phyloP scores from a whole-genome alignment of 2,888 invertebrate genomes.

The Eupeodes latifasciatus region DNA sequence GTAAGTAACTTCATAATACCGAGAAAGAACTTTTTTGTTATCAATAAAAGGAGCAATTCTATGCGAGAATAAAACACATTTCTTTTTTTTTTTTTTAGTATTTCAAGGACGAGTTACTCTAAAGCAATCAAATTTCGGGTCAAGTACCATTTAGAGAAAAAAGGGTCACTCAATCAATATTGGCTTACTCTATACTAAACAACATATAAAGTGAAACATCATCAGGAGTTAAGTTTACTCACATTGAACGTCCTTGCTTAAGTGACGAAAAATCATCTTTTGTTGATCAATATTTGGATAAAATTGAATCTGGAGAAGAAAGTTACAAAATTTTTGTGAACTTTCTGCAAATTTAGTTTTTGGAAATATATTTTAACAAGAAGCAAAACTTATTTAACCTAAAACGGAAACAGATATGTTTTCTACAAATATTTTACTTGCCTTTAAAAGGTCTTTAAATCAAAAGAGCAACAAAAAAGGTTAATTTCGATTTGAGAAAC shows the following conservation, averaged over 20 bases:
- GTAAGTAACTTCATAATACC: background rate
- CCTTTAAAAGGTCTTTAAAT: background rate
- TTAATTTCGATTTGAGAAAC: background rate
- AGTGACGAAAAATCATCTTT: too few species aligned
- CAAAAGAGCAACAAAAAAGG: background rate
- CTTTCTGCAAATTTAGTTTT: too few species aligned
- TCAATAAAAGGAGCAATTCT: constrained; percentile 2
- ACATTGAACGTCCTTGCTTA: too few species aligned
- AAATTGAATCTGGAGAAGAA: too few species aligned
- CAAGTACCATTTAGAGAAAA: constrained; percentile 23
- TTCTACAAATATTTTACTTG: too few species aligned
- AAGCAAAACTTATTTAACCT: too few species aligned
- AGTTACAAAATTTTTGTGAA: too few species aligned
- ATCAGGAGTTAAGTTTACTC: background rate
- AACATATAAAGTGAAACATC: background rate
- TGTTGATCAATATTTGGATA: too few species aligned
- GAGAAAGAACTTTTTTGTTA: background rate
- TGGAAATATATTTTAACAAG: too few species aligned
- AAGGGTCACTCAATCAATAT: constrained; percentile 3
- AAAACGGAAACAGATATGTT: too few species aligned
- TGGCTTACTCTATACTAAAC: background rate
- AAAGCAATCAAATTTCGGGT: constrained; percentile 12
- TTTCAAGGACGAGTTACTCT: constrained; percentile 13
- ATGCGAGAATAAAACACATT: constrained; percentile 1
- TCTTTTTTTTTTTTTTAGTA: background rate